phyloP scores from a whole-genome alignment of 2,113 vertebrate genomes.

The Centropus unirufus region DNA sequence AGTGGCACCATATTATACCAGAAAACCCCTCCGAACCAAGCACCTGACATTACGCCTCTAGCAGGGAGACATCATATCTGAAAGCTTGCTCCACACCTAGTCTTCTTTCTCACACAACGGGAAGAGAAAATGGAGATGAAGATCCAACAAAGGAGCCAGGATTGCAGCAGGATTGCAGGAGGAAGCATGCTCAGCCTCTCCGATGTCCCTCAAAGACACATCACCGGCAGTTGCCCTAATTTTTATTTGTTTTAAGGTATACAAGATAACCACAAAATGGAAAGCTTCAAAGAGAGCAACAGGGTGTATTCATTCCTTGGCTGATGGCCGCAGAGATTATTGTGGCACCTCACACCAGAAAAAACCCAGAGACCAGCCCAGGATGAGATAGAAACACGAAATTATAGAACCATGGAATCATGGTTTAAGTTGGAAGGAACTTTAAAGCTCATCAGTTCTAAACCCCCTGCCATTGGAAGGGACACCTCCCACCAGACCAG shows the following conservation, averaged over 20 bases:
- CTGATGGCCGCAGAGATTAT: neutral
- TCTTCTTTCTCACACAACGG: rapidly evolving
- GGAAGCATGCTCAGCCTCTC: neutral
- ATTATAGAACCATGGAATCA: too few species aligned
- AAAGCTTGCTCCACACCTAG: neutral
- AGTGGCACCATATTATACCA: rapidly evolving
- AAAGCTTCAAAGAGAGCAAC: neutral
- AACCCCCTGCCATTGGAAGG: too few species aligned
- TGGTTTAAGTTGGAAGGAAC: too few species aligned
- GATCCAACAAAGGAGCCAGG: neutral
- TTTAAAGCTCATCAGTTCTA: too few species aligned
- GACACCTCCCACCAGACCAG: too few species aligned
- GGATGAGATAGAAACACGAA: neutral
- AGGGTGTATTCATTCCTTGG: neutral
- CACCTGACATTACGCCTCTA: too few species aligned
- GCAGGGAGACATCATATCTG: rapidly evolving
- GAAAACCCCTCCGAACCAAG: neutral
- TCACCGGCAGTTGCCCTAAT: rapidly evolving
- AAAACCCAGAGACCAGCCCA: neutral
- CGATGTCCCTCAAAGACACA: neutral
- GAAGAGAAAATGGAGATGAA: neutral
- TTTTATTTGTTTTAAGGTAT: neutral
- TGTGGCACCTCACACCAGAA: neutral
- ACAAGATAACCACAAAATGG: neutral
- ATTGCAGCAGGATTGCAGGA: neutral